Evolutionary conservation across 2,888 invertebrate species (phyloP).

Genomic region (Nymphalis polychloros): DNA sequence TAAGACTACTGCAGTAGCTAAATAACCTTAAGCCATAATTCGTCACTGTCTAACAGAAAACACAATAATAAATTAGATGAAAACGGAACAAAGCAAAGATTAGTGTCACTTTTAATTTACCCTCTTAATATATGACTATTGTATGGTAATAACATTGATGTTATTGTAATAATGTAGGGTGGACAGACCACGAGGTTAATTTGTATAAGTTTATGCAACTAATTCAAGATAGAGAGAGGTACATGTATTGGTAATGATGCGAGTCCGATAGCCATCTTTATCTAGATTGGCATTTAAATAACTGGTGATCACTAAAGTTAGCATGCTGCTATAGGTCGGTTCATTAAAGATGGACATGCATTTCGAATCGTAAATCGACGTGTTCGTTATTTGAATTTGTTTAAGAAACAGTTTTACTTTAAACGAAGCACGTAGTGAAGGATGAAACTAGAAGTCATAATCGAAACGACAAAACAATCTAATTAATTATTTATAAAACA

Average conservation of each 20-base stretch:
- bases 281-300: slow-evolving; percentile 26
- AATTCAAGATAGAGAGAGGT: slow-evolving; percentile 15
- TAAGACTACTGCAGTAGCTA: not conserved
- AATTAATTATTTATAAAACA: slow-evolving; percentile 23
- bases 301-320: slow-evolving; percentile 19
- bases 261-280: slow-evolving; percentile 27
- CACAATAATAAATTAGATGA: not conserved
- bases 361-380: slow-evolving; percentile 10
- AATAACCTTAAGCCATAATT: not conserved
- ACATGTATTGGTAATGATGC: slow-evolving; percentile 21
- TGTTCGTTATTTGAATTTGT: not conserved
- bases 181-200: not conserved
- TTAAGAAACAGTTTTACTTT: slow-evolving; percentile 1
- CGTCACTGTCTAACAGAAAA: not conserved
- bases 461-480: not conserved
- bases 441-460: not conserved
- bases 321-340: slow-evolving; percentile 17
- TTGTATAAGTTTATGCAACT: slow-evolving; percentile 17
- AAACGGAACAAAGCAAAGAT: slow-evolving; percentile 6
- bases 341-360: slow-evolving; percentile 22
- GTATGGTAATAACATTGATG: not conserved
- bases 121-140: not conserved
- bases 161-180: not conserved
- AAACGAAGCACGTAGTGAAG: not conserved
- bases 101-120: slow-evolving; percentile 13